Base-by-base conservation (phyloP, 2,888 invertebrate species). In the Allacma fusca region DNA sequence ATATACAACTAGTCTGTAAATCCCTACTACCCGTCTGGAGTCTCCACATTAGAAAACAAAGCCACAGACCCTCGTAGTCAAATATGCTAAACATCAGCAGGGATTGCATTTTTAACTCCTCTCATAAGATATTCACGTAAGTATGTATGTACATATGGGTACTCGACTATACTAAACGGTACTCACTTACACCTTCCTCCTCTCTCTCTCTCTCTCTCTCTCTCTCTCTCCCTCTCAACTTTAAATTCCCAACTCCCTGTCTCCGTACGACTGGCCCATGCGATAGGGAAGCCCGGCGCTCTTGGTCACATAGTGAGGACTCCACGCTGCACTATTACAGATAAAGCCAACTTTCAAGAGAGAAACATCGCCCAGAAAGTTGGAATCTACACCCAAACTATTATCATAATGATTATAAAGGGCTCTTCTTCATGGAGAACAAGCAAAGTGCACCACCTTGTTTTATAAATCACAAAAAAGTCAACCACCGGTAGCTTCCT, bases 351-450 rank as follows among this genome's bases (percentile, higher is more conserved):
- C 2, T 50, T 13, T 19, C n/a, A 19, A 50, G 50, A 50, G 50
- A 50, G 16, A n/a, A 50, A n/a, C 19, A 50, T 50, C 50, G 50
- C 50, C 50, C 50, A 50, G n/a, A 50, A 50, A 50, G 19, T 50
- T 50, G n/a, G 50, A n/a, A 50, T 50, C 50, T 50, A 50, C 50
- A 50, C 50, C 50, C 50, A 50, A 50, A 50, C 50, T 50, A 50
- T 50, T 50, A 50, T 50, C 50, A 50, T 50, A 50, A 50, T 50
- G 19, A 50, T 50, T 50, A 50, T n/a, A 50, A 50, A 50, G 50
- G n/a, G 50, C 50, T 50, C 50, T 50, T 50, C 16, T 50, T 50
- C n/a, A 50, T 50, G 50, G 50, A 19, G 50, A 12, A 50, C 50
- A 50, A 13, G 50, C 50, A 50, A n/a, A n/a, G 50, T 19, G 50